Percentiles rank a stretch among this genome's conserved stretches.
Conservation (phyloP, 2,888 invertebrate species). For the Pterostichus niger region DNA sequence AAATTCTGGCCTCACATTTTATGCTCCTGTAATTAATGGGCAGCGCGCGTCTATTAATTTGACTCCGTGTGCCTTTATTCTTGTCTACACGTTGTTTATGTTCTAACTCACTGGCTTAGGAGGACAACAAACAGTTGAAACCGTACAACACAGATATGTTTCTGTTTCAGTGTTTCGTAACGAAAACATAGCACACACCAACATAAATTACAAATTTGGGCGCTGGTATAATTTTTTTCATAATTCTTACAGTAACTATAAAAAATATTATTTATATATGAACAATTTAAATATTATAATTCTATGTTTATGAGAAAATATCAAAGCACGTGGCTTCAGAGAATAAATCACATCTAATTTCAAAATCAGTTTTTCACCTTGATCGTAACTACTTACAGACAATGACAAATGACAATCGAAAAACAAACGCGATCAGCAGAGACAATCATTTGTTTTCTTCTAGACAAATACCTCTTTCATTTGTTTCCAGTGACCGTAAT, state of each 20-base stretch:
- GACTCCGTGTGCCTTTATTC: slow-evolving; percentile 45
- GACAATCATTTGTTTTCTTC: slow-evolving; percentile 58
- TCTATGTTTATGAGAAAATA: slow-evolving; percentile 36
- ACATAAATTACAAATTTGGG: slow-evolving; percentile 38
- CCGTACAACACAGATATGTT: slow-evolving; percentile 7
- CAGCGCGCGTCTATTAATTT: slow-evolving; percentile 50
- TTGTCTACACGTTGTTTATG: slow-evolving; percentile 48
- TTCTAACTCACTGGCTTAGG: slow-evolving; percentile 34
- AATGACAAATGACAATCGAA: slow-evolving; percentile 64
- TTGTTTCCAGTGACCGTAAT: slow-evolving; percentile 54
- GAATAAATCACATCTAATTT: slow-evolving; percentile 44
- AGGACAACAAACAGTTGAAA: slow-evolving; percentile 10
- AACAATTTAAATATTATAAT: no score
- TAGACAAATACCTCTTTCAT: slow-evolving; percentile 64
- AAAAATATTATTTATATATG: no score
- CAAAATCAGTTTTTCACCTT: slow-evolving; percentile 51
- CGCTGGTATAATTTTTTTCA: slow-evolving; percentile 1
- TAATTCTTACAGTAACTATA: no score
- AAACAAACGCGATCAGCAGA: slow-evolving; percentile 56
- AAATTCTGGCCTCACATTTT: slow-evolving; percentile 46
- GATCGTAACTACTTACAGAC: slow-evolving; percentile 48
- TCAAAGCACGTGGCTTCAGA: slow-evolving; percentile 5
- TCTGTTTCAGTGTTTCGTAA: slow-evolving; percentile 22
- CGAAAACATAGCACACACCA: slow-evolving; percentile 18
- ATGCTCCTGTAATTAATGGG: slow-evolving; percentile 41